Conservation (phyloP, 2,797 vertebrate species). For the Anisognathus igniventris region DNA sequence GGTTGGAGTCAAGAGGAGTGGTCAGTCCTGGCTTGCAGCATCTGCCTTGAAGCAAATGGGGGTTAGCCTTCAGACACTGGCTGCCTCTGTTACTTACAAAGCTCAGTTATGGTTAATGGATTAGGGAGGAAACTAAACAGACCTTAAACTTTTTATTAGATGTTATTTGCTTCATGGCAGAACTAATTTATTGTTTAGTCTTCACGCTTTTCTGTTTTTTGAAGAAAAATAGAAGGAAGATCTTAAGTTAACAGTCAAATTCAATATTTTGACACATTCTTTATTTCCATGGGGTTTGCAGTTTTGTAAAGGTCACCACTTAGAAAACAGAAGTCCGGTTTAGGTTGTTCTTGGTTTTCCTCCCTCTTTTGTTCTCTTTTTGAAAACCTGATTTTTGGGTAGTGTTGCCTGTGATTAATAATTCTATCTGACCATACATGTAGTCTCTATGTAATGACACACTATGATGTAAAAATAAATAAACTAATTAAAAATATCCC, state of each 20-base stretch:
- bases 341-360: not conserved
- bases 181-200: not conserved
- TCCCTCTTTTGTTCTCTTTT: not conserved
- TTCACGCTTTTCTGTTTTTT: not conserved
- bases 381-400: not conserved
- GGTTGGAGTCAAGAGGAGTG: not conserved
- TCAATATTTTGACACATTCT: not conserved
- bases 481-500: accelerated
- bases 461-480: not conserved
- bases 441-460: not conserved
- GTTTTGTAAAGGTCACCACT: not conserved
- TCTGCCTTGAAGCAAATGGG: not conserved
- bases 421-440: not conserved
- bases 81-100: not conserved
- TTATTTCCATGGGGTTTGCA: not conserved
- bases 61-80: not conserved
- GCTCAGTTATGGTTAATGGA: not conserved
- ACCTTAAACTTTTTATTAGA: not conserved
- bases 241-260: not conserved
- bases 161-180: not conserved
- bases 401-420: not conserved
- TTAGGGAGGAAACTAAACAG: not conserved
- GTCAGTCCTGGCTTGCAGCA: too few relatives aligned
- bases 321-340: not conserved
- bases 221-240: not conserved